Base-by-base conservation (phyloP, 2,888 invertebrate genomes). In the Dynastes grantii region DNA sequence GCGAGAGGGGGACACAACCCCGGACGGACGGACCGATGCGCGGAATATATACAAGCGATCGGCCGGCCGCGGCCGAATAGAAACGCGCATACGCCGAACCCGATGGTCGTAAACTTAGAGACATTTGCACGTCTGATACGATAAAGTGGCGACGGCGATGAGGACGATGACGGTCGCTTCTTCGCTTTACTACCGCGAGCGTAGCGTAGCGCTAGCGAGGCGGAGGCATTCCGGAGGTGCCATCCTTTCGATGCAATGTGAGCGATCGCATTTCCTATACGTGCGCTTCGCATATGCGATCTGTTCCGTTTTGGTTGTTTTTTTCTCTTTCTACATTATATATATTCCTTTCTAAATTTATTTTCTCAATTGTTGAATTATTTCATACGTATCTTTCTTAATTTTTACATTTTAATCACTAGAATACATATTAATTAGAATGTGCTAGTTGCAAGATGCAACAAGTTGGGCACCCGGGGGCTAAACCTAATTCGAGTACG, bases 111-210 rank as follows among this genome's bases (percentile, higher is more conserved):
- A 45, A 67, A 67, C 40, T 29, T 67, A 65, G 65, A 67, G 65
- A 67, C 65, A 67, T 67, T 67, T 67, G 65, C 65, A 67, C 65
- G 65, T 67, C 65, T 45, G 65, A 67, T 67, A 22, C 65, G 65
- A 67, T 45, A 67, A 67, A 67, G 65, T 16, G 64, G 45, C 45
- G 45, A 64, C 64, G 45, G 29, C 64, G 64, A 32, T 13, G 32
- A 37, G n/a, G 32, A 64, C 45, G 40, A n/a, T 45, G 40, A 2
- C 4, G 8, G 65, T 13, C 63, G 32, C n/a, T 64, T 29, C 65
- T 16, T 67, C 45, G 40, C 16, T 29, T 45, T 22, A 45, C 45
- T 67, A 67, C 16, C 65, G 65, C 45, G 2, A 67, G 29, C 37
- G 45, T 45, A 32, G 8, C 45, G 45, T 11, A 11, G 45, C 13